Base-by-base conservation (phyloP, 2,113 vertebrate species). In the Lethenteron reissneri region DNA sequence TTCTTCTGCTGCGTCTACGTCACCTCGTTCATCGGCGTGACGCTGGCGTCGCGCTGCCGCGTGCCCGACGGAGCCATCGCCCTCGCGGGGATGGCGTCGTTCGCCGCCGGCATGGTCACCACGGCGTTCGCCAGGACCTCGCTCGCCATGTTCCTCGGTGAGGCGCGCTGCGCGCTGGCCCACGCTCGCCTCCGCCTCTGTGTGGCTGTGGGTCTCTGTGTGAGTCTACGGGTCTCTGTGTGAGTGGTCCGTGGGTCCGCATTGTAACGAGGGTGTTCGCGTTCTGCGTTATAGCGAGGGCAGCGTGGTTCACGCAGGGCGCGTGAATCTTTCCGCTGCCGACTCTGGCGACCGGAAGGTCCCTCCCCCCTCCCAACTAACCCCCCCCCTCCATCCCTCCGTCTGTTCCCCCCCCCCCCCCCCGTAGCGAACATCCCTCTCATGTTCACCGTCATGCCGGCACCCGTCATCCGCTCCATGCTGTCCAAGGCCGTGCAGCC, bases 391-490 rank as follows among this genome's bases (percentile, higher is more conserved):
- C 21, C 21, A 3, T 41, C 41, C 41, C 41, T 3, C 41, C 41
- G 21, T 3, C 21, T 3, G 21, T 6, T 9, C 21, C 21, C 21
- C 11, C 21, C 62, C 21, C 21, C 21, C 11, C 21, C 62, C 62
- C n/a, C 21, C 21, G 15, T 11, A 99, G 94, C 84, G 70, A 83
- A 87, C 74, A 56, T 89, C 41, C 85, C 86, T 0, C 82, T 86
- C 77, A 76, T 90, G 2, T 77, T 97, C 57, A 76, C 79, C 10
- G 72, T 87, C 56, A 84, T 94, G 83, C 92, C 94, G 1, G 78
- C 88, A 60, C 87, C 94, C 8, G 81, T 96, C 59, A 78, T 97
- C 25, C 85, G 94, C 12, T 84, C 92, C 73, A 91, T 99, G 86
- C 81, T 94, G 79, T 97, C 94, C 12, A 91, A 89, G 82, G 80